Base-by-base conservation (phyloP, 2,888 invertebrate species). In the Helobdella robusta region DNA sequence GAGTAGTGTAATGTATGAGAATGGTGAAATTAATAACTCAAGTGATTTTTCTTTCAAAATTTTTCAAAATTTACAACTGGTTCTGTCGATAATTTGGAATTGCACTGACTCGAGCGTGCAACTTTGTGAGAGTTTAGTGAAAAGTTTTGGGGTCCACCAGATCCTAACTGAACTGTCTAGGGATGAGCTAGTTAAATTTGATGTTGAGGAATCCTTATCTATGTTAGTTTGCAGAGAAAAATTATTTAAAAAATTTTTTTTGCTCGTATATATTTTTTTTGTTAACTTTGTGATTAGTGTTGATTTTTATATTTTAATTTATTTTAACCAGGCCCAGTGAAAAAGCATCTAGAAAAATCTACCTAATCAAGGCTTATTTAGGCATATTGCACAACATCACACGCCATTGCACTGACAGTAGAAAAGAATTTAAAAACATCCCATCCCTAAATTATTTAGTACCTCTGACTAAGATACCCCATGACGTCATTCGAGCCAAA, bases 361-460 rank as follows among this genome's bases (percentile, higher is more conserved):
- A 73, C 64, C 67, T 72, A 46, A 70, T 73, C 18, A 77, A 77
- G 66, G 73, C 75, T 23, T 70, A 75, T 59, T 69, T 78, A 1
- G 77, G 78, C 23, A 74, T 77, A 15, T 66, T 76, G 23, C 77
- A 77, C 69, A 78, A 78, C 66, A 69, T 74, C 35, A 70, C 73
- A 2, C 67, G 77, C n/a, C 73, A 75, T 59, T 70, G 72, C 25
- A 69, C 72, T 15, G 74, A 75, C 35, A 71, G 74, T 59, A 71
- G 71, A 20, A 67, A 70, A 48, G 60, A 68, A 1, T 68, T 76
- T 30, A 69, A 73, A 25, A 67, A 70, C 28, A 69, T 70, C 30
- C 67, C 32, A 25, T 68, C 73, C 3, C 70, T 76, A 6, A 60
- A 68, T 0, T 66, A 72, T 20, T 68, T 76, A 6, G 68, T 71